Evolutionary conservation across 2,797 vertebrate genomes (phyloP).

Genomic region (Psittacula derbiana): DNA sequence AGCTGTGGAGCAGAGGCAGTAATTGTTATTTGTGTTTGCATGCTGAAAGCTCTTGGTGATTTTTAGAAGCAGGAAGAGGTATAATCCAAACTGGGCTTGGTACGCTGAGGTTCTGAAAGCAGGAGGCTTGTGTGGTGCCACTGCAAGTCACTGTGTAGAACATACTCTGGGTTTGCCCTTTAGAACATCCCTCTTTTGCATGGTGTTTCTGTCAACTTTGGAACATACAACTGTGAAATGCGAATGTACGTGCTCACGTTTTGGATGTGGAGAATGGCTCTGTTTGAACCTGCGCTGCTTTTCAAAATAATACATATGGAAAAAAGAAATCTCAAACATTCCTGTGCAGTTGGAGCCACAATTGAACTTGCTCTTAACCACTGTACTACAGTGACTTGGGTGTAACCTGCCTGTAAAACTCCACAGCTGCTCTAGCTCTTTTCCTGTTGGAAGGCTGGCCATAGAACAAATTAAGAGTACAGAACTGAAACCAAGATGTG

Average conservation of each 20-base stretch:
- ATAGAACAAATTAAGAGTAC: conserved; percentile 63
- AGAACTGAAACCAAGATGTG: conserved; percentile 65
- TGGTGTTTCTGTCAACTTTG: neutral
- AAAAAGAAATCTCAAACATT: neutral
- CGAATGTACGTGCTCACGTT: accelerated
- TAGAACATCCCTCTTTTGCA: neutral
- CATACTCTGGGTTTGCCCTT: neutral
- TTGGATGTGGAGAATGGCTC: neutral
- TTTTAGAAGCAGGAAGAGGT: neutral
- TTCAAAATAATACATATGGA: neutral
- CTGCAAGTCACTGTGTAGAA: neutral
- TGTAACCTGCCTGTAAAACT: conserved; percentile 28
- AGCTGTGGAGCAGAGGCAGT: neutral
- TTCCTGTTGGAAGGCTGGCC: conserved; percentile 42
- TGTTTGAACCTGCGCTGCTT: neutral
- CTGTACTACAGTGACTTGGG: neutral
- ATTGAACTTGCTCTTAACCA: neutral
- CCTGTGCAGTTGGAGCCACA: neutral
- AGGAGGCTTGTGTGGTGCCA: neutral
- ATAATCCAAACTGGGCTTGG: neutral
- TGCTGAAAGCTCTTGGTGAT: neutral
- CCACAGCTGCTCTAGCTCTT: conserved; percentile 30
- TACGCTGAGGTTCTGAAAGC: neutral
- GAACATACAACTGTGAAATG: neutral
- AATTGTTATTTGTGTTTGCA: neutral